Evolutionary conservation across 2,888 invertebrate genomes (phyloP), one percentile per base, ranked within the genome.

Genomic region (Physocephala rufipes): DNA sequence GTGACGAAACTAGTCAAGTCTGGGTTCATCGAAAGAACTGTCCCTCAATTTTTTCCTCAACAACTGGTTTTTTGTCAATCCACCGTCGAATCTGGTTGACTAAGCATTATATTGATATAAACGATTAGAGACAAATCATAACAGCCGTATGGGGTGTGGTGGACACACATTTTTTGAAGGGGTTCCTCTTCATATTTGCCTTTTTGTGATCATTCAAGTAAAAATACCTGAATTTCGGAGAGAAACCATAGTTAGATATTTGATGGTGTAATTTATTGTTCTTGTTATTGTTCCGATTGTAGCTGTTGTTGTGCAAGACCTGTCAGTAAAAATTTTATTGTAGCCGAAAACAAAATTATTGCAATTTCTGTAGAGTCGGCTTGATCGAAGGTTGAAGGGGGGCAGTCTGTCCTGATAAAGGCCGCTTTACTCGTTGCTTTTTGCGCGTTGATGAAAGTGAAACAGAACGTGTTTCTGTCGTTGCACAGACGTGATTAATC

Each of bases 111-210:
- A 16, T 16, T 58, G 58, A 63, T 51, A 16, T 21, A 65, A 70
- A 21, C 49, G 71, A 74, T 71, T 73, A 64, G 61, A 64, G 55
- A 66, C 71, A 73, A 80, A 80, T 80, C 81, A 74, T 79, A 80
- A 77, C 80, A 80, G 80, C 77, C 61, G 71, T 58, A 43, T 26
- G 67, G 59, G 70, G 55, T 58, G 67, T 55, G 70, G 55, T 58
- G 74, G 79, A 78, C 81, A 80, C 80, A 80, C 75, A 68, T n/a
- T 62, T 59, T 59, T 7, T 36, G 53, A 13, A 43, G 19, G 61
- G 61, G 19, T 36, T 9, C 9, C 36, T 36, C 4, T 36, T 7
- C 9, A 36, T 36, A 36, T 36, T 36, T 9, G 30, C 26, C 26
- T 28, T 59, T 59, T n/a, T 19, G 47, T 30, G 5, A 19, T n/a